A percentile compares a stretch with the other conserved stretches of the same genome.
Evolutionary conservation across 2,888 invertebrate genomes (phyloP).

Genomic region (Patella depressa): DNA sequence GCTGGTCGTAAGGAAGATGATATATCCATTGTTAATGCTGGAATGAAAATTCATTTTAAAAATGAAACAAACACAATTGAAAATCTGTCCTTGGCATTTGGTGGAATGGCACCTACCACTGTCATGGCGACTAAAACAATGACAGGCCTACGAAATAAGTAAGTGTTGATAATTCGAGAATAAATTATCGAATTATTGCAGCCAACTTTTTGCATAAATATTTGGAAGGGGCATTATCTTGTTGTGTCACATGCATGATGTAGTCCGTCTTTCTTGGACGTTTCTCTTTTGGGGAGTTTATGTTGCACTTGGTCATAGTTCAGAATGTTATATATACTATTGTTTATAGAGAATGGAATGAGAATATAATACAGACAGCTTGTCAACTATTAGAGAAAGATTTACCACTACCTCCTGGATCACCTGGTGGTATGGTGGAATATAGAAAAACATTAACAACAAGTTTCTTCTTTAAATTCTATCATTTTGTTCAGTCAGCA

Average conservation of each 20-base stretch:
- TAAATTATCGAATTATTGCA: background rate
- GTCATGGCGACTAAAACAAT: constrained; percentile 81
- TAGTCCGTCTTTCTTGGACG: background rate
- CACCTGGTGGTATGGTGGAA: constrained; percentile 87
- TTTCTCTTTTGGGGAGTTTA: background rate
- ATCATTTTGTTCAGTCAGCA: constrained; percentile 66
- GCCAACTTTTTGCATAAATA: background rate
- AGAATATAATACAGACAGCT: constrained; percentile 76
- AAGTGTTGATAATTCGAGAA: constrained; percentile 20
- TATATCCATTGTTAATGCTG: constrained; percentile 92
- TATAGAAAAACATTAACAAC: constrained; percentile 84
- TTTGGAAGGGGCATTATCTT: background rate
- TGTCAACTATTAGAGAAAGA: constrained; percentile 80
- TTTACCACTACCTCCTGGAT: constrained; percentile 82
- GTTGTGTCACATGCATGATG: background rate
- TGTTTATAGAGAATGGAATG: constrained; percentile 77
- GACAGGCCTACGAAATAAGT: constrained; percentile 73
- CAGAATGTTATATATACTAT: background rate
- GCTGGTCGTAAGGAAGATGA: constrained; percentile 93
- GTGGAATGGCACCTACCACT: constrained; percentile 93
- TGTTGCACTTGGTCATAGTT: background rate
- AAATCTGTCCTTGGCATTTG: constrained; percentile 82
- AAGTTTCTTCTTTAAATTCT: constrained; percentile 75
- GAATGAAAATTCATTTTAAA: constrained; percentile 79
- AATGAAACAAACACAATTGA: constrained; percentile 73